phyloP scores from a whole-genome alignment of 1,140 invertebrate genomes.

The Cyrtorhinus lividipennis region DNA sequence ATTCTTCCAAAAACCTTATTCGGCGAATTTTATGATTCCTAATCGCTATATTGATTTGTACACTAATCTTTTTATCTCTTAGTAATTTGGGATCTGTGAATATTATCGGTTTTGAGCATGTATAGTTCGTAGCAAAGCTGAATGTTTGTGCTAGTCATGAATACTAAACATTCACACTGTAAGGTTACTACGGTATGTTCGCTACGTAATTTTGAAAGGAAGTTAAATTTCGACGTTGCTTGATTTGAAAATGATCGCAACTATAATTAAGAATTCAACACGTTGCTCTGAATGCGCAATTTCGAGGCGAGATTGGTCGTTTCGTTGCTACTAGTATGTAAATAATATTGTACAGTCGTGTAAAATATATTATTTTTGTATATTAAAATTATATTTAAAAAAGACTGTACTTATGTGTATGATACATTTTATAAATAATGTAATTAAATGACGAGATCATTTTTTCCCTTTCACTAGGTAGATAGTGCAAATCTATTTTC shows the following conservation, averaged over 20 bases:
- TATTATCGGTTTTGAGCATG: conserved; percentile 1
- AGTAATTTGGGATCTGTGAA: background rate
- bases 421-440: conserved; percentile 6
- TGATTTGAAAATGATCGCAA: too few species aligned
- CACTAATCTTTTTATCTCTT: background rate
- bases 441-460: conserved; percentile 1
- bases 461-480: background rate
- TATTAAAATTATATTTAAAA: conserved; percentile 12
- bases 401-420: conserved; percentile 23
- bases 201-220: conserved; percentile 15
- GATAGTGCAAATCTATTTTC: background rate
- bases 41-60: background rate
- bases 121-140: too few species aligned
- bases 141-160: conserved; percentile 13
- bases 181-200: conserved; percentile 9
- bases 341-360: conserved; percentile 14
- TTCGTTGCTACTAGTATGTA: too few species aligned
- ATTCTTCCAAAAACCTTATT: background rate
- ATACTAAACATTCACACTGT: conserved; percentile 10
- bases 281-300: too few species aligned
- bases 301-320: too few species aligned
- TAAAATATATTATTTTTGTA: conserved; percentile 17
- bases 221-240: too few species aligned
- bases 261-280: too few species aligned
- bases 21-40: background rate